These are phyloP conservation scores for Mohoua ochrocephala DNA, from an alignment of 2,113 vertebrate genomes.

Conservation along the genomic window DNA sequence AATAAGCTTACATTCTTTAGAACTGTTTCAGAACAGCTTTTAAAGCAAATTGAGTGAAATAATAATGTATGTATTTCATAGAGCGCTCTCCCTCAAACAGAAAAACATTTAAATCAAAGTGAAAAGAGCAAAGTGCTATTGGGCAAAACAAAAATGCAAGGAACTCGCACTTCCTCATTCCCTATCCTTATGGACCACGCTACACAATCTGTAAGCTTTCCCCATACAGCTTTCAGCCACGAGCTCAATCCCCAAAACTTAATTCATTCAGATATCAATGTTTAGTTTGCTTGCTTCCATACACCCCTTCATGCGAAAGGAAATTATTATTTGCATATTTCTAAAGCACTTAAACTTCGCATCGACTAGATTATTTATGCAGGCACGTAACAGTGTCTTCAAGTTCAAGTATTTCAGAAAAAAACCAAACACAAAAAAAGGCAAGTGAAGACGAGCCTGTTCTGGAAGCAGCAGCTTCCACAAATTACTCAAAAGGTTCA, in stretches of 20 bases:
- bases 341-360: not conserved
- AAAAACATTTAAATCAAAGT: not conserved
- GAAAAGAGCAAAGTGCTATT: not conserved
- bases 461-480: not conserved
- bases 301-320: fast-evolving
- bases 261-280: not conserved
- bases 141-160: not conserved
- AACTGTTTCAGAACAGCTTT: not conserved
- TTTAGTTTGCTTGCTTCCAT: not conserved
- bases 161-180: not conserved
- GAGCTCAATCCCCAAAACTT: not conserved
- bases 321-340: not conserved
- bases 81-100: not conserved
- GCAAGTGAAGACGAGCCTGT: not conserved
- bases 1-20: not conserved
- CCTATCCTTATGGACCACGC: not conserved
- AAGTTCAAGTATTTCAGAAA: not conserved
- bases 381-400: not conserved
- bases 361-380: not conserved
- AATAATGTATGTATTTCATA: not conserved
- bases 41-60: not conserved
- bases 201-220: not conserved
- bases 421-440: not conserved
- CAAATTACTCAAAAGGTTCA: not conserved
- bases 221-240: not conserved